These are phyloP conservation scores for Drosophila tani DNA, from an alignment of 1,140 invertebrate genomes.

Conservation along the genomic window DNA sequence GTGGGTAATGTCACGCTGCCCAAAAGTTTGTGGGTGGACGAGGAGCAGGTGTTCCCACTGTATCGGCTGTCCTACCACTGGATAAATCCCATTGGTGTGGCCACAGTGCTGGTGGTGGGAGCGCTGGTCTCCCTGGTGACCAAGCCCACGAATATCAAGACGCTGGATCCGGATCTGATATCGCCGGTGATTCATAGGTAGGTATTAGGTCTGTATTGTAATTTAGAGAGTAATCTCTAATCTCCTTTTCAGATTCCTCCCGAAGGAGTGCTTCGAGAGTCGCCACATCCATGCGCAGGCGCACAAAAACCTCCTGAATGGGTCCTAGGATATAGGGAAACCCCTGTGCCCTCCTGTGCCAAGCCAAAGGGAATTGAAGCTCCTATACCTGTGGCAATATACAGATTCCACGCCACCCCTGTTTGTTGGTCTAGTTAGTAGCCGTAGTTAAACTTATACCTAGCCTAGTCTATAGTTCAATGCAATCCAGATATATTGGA, in stretches of 20 bases:
- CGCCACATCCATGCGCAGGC: conserved; percentile 49
- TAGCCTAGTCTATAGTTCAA: conserved; percentile 58
- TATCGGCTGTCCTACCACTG: conserved; percentile 91
- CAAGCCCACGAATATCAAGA: conserved; percentile 86
- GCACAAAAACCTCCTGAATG: conserved; percentile 58
- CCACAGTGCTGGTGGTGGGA: conserved; percentile 88
- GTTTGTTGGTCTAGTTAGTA: conserved; percentile 45
- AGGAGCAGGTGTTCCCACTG: conserved; percentile 88
- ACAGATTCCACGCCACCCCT: conserved; percentile 28
- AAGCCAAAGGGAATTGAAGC: conserved; percentile 25
- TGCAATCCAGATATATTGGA: conserved; percentile 29
- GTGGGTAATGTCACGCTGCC: conserved; percentile 58
- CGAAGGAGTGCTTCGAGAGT: conserved; percentile 74
- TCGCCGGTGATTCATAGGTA: conserved; percentile 87
- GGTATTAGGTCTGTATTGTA: too few species aligned
- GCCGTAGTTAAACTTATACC: conserved; percentile 19
- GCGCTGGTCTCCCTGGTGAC: conserved; percentile 89
- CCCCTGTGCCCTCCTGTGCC: conserved; percentile 9
- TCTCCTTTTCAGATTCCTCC: conserved; percentile 60
- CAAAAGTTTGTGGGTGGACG: conserved; percentile 80
- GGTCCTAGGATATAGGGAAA: conserved; percentile 6
- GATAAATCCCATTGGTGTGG: conserved; percentile 90
- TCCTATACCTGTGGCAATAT: conserved; percentile 10
- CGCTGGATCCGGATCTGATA: conserved; percentile 87
- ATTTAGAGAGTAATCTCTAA: not conserved